These are phyloP conservation scores for Rhyzopertha dominica DNA, from an alignment of 1,140 invertebrate species.

Conservation along the genomic window DNA sequence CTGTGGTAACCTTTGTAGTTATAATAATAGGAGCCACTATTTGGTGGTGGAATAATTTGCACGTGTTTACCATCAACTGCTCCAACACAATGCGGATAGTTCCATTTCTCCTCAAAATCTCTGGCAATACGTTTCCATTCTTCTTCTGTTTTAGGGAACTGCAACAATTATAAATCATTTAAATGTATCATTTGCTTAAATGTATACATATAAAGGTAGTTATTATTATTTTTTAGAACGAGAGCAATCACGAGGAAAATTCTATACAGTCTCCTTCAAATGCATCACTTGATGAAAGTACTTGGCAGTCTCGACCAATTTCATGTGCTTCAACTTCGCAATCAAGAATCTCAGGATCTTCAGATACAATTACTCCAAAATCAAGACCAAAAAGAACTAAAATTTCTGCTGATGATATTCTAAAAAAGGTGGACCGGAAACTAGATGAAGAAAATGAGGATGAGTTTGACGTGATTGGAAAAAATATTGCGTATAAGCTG, in stretches of 20 bases:
- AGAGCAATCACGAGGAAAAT: no score
- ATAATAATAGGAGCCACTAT: conserved; percentile 32
- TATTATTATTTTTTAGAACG: no score
- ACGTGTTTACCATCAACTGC: conserved; percentile 41
- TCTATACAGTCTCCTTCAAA: no score
- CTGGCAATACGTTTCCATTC: conserved; percentile 38
- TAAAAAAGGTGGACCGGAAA: not conserved
- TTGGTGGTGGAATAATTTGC: conserved; percentile 32
- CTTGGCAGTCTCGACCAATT: no score
- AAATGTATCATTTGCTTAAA: no score
- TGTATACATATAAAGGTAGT: no score
- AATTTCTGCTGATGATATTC: not conserved
- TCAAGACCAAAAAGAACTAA: not conserved
- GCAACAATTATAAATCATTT: no score
- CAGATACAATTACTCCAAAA: no score
- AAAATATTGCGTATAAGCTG: conserved; percentile 11
- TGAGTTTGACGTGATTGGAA: conserved; percentile 12
- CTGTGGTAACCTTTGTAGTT: conserved; percentile 38
- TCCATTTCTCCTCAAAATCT: conserved; percentile 32
- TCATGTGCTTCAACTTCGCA: no score
- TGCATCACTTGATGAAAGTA: no score
- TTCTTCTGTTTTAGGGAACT: conserved; percentile 26
- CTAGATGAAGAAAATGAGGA: conserved; percentile 10
- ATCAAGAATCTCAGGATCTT: no score
- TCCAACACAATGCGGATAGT: conserved; percentile 34